Conservation (phyloP, 2,888 invertebrate species). For the Schizaphis graminum region DNA sequence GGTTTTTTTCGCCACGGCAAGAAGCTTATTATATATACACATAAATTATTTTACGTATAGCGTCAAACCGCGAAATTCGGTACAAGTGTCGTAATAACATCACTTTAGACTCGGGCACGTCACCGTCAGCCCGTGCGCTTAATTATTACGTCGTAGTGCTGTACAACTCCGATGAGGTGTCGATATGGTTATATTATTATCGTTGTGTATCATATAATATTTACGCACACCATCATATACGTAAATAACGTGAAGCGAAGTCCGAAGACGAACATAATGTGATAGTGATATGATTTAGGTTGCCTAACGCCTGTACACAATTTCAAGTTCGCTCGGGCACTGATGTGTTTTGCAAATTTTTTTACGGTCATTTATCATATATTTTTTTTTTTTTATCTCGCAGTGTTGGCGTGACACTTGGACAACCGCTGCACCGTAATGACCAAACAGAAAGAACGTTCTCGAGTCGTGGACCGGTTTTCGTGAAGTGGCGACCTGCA, state of each 20-base stretch:
- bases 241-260: not conserved
- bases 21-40: not conserved
- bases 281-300: not conserved
- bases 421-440: not conserved
- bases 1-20: not conserved
- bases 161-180: not conserved
- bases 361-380: not conserved
- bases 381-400: not conserved
- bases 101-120: not conserved
- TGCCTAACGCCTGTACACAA: not conserved
- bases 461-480: not conserved
- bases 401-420: not conserved
- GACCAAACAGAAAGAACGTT: not conserved
- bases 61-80: not conserved
- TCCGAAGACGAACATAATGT: not conserved
- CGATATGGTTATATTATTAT: not conserved
- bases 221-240: not conserved
- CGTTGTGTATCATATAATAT: not conserved
- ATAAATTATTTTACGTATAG: not conserved
- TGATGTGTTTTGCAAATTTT: not conserved
- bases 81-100: not conserved
- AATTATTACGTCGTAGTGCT: not conserved
- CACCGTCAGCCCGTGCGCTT: not conserved
- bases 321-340: not conserved
- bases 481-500: not conserved